These are phyloP conservation scores for Xanthia icteritia DNA, from an alignment of 2,888 invertebrate genomes.

Conservation along the genomic window DNA sequence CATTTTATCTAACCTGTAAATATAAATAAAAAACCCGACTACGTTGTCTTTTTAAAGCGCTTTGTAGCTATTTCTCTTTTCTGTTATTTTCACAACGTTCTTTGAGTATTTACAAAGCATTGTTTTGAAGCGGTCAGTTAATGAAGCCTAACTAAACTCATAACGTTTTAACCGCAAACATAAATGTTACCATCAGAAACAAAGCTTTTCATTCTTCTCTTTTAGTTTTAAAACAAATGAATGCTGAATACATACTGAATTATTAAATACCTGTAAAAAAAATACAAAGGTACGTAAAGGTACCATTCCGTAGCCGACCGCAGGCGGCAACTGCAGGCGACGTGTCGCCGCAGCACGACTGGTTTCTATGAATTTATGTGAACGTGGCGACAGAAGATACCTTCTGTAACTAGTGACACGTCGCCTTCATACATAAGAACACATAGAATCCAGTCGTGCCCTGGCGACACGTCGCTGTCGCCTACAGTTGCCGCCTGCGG, in stretches of 20 bases:
- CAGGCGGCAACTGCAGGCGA: too few relatives aligned
- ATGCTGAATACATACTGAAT: background rate
- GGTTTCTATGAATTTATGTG: too few relatives aligned
- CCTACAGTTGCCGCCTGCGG: too few relatives aligned
- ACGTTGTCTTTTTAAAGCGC: slow-evolving; percentile 11
- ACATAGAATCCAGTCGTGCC: too few relatives aligned
- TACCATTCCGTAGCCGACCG: too few relatives aligned
- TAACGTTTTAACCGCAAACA: slow-evolving; percentile 28
- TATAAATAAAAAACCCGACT: background rate
- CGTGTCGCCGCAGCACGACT: too few relatives aligned
- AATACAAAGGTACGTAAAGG: background rate
- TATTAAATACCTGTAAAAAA: slow-evolving; percentile 1
- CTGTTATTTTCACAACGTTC: slow-evolving; percentile 17
- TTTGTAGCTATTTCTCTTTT: slow-evolving; percentile 1
- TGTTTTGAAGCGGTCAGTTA: slow-evolving; percentile 32
- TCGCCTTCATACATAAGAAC: too few relatives aligned
- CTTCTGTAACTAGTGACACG: too few relatives aligned
- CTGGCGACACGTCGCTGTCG: too few relatives aligned
- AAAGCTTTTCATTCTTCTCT: slow-evolving; percentile 6
- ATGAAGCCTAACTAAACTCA: slow-evolving; percentile 30
- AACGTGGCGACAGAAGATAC: too few relatives aligned
- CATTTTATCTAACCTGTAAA: background rate
- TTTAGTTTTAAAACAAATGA: slow-evolving; percentile 8
- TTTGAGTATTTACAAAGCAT: slow-evolving; percentile 19
- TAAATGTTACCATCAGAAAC: slow-evolving; percentile 3